A percentile compares a stretch with the other conserved stretches of the same genome.
These are phyloP conservation scores for Lycorma delicatula DNA, from an alignment of 1,140 invertebrate genomes.

Conservation along the genomic window DNA sequence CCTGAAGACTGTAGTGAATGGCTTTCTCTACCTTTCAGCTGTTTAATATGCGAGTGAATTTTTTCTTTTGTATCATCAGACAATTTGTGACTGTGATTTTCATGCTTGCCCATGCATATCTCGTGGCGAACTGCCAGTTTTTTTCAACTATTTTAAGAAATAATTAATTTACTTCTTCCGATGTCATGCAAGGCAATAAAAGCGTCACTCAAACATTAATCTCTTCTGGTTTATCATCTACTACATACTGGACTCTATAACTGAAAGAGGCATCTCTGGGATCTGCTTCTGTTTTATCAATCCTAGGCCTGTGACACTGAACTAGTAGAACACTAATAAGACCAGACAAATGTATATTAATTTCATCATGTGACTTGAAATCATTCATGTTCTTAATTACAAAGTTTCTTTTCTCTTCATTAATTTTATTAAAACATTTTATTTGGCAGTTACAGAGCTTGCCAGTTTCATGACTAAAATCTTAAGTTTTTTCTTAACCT, in stretches of 20 bases:
- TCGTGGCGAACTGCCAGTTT: not conserved
- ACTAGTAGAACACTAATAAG: no score
- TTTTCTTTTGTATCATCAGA: not conserved
- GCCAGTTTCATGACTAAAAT: no score
- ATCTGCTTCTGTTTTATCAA: not conserved
- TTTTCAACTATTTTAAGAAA: not conserved
- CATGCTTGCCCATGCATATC: slow-evolving; percentile 1
- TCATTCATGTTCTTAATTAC: no score
- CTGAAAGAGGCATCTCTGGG: not conserved
- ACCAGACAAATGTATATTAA: no score
- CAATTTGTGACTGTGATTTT: slow-evolving; percentile 1
- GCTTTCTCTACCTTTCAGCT: not conserved
- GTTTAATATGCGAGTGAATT: not conserved
- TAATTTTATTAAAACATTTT: no score
- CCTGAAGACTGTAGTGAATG: slow-evolving; percentile 1
- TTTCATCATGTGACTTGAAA: no score
- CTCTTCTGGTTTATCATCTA: not conserved
- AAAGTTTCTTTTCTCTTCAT: no score
- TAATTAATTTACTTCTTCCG: not conserved
- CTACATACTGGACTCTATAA: not conserved
- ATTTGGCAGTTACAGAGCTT: no score
- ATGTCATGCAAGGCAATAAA: not conserved
- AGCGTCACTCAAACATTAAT: not conserved
- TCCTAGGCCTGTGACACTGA: not conserved
- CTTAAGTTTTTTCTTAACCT: no score